These are phyloP conservation scores for Equus quagga DNA, from an alignment of 2,113 vertebrate species.

Conservation along the genomic window DNA sequence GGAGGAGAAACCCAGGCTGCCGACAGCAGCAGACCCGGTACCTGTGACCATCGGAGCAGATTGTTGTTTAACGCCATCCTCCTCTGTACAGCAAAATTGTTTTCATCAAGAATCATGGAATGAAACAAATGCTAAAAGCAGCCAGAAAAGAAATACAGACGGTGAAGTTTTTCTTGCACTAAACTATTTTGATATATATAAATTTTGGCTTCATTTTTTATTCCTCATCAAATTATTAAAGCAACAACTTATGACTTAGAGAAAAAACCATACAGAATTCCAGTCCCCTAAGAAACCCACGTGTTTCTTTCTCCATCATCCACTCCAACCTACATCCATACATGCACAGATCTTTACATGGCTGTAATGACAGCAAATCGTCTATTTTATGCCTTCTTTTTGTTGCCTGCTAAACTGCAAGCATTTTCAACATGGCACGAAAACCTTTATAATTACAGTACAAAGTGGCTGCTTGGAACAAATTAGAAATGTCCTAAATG, in stretches of 20 bases:
- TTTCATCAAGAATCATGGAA: neutral
- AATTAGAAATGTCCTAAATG: neutral
- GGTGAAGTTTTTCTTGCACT: neutral
- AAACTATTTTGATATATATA: neutral
- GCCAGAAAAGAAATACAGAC: neutral
- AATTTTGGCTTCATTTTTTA: neutral
- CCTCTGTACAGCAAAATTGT: neutral
- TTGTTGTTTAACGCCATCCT: neutral
- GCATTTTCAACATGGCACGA: constrained; percentile 14
- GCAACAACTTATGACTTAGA: neutral
- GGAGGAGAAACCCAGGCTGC: neutral
- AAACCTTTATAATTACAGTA: neutral
- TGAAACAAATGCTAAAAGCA: neutral
- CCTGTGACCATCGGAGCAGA: neutral
- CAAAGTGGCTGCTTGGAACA: neutral
- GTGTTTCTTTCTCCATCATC: neutral
- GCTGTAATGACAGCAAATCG: neutral
- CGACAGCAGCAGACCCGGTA: neutral
- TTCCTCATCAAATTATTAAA: neutral
- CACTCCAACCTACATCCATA: neutral
- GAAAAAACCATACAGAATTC: neutral
- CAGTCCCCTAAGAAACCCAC: neutral
- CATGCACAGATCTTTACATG: neutral
- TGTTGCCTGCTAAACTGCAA: neutral
- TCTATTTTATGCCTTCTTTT: neutral